Evolutionary conservation across 2,797 vertebrate species (phyloP).

Genomic region (Cuculus canorus): DNA sequence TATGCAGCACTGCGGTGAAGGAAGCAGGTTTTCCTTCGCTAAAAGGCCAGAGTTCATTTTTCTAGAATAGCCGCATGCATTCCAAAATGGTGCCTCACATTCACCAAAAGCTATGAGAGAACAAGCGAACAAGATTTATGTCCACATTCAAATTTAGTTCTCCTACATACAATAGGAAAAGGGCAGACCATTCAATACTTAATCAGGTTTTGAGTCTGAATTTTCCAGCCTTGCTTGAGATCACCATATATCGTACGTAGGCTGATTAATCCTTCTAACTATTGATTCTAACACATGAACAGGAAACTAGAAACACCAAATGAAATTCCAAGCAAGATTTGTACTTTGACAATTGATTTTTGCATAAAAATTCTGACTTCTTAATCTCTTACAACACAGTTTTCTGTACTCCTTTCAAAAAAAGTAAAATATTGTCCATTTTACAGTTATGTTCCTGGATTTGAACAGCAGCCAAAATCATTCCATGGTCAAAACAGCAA

Average conservation of each 20-base stretch:
- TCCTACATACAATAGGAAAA: constrained; percentile 9
- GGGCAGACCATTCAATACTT: constrained; percentile 17
- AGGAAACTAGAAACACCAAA: not conserved
- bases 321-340: not conserved
- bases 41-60: constrained; percentile 43
- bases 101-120: constrained; percentile 19
- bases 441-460: not conserved
- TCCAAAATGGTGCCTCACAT: constrained; percentile 30
- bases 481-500: not conserved
- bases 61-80: constrained; percentile 47
- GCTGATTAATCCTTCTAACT: constrained; percentile 28
- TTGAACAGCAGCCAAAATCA: not conserved
- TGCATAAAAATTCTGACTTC: not conserved
- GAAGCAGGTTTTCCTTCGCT: constrained; percentile 19
- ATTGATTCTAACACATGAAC: not conserved
- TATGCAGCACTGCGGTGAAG: constrained; percentile 33
- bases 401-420: not conserved
- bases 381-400: not conserved
- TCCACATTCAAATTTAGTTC: constrained; percentile 15
- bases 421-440: not conserved
- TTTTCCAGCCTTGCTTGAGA: constrained; percentile 10
- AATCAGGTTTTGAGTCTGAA: constrained; percentile 12
- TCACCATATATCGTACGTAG: not conserved
- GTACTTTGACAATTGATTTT: not conserved
- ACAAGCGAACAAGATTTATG: constrained; percentile 26